These are phyloP conservation scores for Rhamphomyia laevipes DNA, from an alignment of 2,888 invertebrate genomes.

Conservation along the genomic window DNA sequence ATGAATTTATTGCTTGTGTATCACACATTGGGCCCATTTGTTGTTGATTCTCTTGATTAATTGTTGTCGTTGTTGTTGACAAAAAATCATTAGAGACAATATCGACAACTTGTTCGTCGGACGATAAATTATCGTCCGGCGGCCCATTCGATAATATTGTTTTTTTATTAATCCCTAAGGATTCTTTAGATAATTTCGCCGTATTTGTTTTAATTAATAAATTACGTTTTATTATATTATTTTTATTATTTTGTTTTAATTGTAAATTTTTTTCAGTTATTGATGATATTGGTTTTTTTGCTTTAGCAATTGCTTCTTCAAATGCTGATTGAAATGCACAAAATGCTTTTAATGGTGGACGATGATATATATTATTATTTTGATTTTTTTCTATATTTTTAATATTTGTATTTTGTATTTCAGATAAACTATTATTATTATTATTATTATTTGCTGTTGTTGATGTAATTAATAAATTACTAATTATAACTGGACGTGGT, in stretches of 20 bases:
- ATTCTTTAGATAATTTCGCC: neutral
- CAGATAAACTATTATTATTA: conserved; percentile 19
- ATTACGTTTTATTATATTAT: neutral
- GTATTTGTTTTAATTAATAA: neutral
- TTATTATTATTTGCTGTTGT: conserved; percentile 16
- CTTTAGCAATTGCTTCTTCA: conserved; percentile 16
- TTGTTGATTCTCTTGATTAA: neutral
- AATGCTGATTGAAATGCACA: conserved; percentile 19
- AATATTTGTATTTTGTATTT: neutral
- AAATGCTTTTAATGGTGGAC: neutral
- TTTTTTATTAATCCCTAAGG: neutral
- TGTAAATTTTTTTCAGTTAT: too few species aligned
- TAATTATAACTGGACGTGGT: conserved; percentile 19
- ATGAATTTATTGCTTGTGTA: conserved; percentile 10
- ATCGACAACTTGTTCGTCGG: neutral
- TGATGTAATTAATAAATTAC: conserved; percentile 10
- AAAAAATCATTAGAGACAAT: neutral
- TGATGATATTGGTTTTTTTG: neutral
- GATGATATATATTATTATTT: neutral
- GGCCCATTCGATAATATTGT: neutral
- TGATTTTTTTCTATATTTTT: neutral
- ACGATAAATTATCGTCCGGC: neutral
- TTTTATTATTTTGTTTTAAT: neutral
- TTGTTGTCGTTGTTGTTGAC: conserved; percentile 2
- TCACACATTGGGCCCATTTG: conserved; percentile 22